Percentiles rank a stretch among this genome's conserved stretches.
Conservation (phyloP, 1,140 invertebrate genomes). For the Anoplophora glabripennis region DNA sequence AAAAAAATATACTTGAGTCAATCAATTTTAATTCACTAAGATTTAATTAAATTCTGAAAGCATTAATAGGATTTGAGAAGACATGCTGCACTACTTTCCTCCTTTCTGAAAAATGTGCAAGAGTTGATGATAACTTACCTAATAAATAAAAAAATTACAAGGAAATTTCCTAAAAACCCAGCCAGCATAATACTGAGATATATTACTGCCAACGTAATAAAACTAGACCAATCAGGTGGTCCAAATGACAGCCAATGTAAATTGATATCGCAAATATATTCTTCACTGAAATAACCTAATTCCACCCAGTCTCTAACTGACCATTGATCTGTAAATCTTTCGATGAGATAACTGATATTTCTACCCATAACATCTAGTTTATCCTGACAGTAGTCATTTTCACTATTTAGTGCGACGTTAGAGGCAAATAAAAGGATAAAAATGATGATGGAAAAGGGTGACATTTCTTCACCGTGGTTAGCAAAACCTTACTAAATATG, state of each 20-base stretch:
- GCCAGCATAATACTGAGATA: slow-evolving; percentile 60
- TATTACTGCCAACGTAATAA: slow-evolving; percentile 56
- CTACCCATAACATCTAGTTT: too few species aligned
- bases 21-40: background rate
- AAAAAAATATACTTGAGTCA: slow-evolving; percentile 30
- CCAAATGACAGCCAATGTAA: slow-evolving; percentile 64
- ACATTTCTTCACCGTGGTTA: too few species aligned
- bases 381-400: too few species aligned
- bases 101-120: background rate
- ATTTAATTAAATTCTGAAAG: too few species aligned
- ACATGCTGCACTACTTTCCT: too few species aligned
- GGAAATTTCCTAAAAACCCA: slow-evolving; percentile 61
- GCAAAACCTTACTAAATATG: too few species aligned
- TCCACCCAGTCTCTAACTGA: slow-evolving; percentile 53
- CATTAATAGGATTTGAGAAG: too few species aligned
- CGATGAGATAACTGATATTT: slow-evolving; percentile 19
- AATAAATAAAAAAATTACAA: slow-evolving; percentile 64
- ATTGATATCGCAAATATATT: slow-evolving; percentile 60
- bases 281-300: slow-evolving; percentile 54
- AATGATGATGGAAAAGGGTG: too few species aligned
- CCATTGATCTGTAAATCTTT: slow-evolving; percentile 50
- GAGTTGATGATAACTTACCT: slow-evolving; percentile 55
- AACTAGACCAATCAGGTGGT: slow-evolving; percentile 53
- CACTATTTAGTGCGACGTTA: too few species aligned
- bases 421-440: too few species aligned